Evolutionary conservation across 1,140 invertebrate genomes (phyloP).

Genomic region (Papilio aristodemus): DNA sequence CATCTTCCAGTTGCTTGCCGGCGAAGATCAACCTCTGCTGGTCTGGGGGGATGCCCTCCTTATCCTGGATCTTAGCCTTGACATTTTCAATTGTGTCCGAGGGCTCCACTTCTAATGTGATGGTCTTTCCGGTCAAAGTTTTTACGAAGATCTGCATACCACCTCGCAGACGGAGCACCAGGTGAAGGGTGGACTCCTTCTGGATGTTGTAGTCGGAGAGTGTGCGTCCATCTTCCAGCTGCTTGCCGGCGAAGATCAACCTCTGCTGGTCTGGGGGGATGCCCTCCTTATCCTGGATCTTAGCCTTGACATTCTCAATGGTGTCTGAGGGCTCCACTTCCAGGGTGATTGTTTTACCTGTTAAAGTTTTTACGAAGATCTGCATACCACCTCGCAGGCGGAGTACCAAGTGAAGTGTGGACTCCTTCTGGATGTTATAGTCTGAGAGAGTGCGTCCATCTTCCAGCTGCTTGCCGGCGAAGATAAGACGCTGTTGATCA

Average conservation of each 20-base stretch:
- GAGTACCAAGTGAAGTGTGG: constrained; percentile 13
- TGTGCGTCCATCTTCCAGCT: constrained; percentile 11
- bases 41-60: constrained; percentile 15
- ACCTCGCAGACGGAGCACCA: constrained; percentile 11
- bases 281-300: constrained; percentile 11
- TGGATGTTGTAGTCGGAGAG: constrained; percentile 10
- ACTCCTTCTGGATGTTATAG: constrained; percentile 11
- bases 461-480: constrained; percentile 5
- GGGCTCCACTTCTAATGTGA: background rate
- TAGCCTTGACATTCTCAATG: constrained; percentile 20
- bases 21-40: background rate
- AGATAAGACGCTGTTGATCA: constrained; percentile 8
- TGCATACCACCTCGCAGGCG: constrained; percentile 14
- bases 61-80: constrained; percentile 6
- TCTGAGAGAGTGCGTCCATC: constrained; percentile 13
- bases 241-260: constrained; percentile 3
- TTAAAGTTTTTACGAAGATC: constrained; percentile 4
- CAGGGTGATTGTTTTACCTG: constrained; percentile 2
- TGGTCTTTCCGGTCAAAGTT: constrained; percentile 3
- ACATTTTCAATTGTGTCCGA: constrained; percentile 10
- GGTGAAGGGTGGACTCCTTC: constrained; percentile 1
- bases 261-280: constrained; percentile 14
- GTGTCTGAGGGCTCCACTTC: constrained; percentile 9
- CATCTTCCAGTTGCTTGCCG: constrained; percentile 13
- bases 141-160: constrained; percentile 22